Evolutionary conservation across 2,113 vertebrate species (phyloP).

Genomic region (Grantiella picta): DNA sequence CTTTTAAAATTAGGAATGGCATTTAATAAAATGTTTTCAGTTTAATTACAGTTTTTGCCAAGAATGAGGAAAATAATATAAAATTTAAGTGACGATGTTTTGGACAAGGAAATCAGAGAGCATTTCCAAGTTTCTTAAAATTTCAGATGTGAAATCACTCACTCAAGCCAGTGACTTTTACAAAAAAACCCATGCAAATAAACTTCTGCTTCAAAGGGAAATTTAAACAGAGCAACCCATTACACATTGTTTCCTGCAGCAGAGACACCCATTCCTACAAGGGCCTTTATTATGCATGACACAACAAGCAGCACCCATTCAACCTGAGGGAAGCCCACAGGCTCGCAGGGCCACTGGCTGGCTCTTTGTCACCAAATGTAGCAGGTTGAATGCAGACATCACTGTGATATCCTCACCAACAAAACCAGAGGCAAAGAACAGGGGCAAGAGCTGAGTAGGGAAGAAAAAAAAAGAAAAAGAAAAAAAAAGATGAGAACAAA

Average conservation of each 20-base stretch:
- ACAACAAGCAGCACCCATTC: conserved; percentile 87
- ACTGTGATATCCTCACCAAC: conserved; percentile 84
- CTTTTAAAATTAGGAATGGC: not conserved
- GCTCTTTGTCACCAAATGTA: conserved; percentile 98
- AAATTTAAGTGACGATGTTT: not conserved
- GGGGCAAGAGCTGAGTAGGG: conserved; percentile 82
- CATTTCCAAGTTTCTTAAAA: conserved; percentile 28
- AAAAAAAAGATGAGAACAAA: conserved; percentile 67
- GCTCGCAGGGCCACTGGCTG: conserved; percentile 93
- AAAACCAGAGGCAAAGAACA: conserved; percentile 79
- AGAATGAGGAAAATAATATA: conserved; percentile 5
- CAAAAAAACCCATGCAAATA: not conserved
- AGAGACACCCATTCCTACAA: conserved; percentile 76
- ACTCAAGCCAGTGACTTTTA: not conserved
- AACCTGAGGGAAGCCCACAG: conserved; percentile 99
- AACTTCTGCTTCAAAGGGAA: conserved; percentile 50
- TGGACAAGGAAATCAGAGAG: conserved; percentile 8
- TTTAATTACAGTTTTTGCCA: not conserved
- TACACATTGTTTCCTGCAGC: conserved; percentile 74
- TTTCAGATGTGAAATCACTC: not conserved
- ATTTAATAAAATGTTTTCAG: conserved; percentile 18
- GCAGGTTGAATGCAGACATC: conserved; percentile 99
- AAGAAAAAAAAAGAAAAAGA: conserved; percentile 66
- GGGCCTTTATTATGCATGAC: conserved; percentile 69
- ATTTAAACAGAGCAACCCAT: conserved; percentile 42